Percentiles rank a stretch among this genome's conserved stretches.
phyloP scores from a whole-genome alignment of 2,888 invertebrate species.

The Pyrrhosoma nymphula region DNA sequence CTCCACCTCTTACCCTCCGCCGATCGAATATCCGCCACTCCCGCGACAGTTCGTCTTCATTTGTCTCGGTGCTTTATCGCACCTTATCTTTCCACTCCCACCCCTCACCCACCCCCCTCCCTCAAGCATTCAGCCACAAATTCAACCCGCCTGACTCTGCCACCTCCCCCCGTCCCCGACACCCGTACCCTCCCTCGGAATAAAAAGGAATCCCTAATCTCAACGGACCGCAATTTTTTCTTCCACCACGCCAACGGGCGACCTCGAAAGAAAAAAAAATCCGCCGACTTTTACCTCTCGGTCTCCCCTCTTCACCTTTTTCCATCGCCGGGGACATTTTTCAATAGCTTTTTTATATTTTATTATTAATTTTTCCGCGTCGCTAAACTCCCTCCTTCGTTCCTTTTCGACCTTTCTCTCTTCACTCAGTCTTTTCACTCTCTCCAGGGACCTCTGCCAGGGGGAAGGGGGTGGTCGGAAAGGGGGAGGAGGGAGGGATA shows the following conservation, averaged over 20 bases:
- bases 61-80: conserved; percentile 55
- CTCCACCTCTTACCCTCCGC: not conserved
- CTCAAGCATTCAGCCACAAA: not conserved
- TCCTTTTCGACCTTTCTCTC: not conserved
- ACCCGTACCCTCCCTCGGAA: not conserved
- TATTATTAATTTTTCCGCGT: conserved; percentile 46
- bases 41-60: conserved; percentile 53
- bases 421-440: not conserved
- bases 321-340: conserved; percentile 51
- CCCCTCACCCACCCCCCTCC: not conserved
- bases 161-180: not conserved
- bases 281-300: conserved; percentile 11
- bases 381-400: not conserved
- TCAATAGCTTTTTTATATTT: conserved; percentile 50
- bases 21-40: not conserved
- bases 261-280: not conserved
- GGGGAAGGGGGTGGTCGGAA: too few species aligned
- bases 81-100: conserved; percentile 39
- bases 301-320: conserved; percentile 22
- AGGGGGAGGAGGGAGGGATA: too few species aligned
- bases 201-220: conserved; percentile 42
- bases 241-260: not conserved
- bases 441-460: not conserved
- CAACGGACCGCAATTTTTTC: conserved; percentile 22
- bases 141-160: not conserved